Percentiles rank a stretch among this genome's conserved stretches.
These are phyloP conservation scores for Lordiphosa stackelbergi DNA, from an alignment of 1,140 invertebrate species.

Conservation along the genomic window DNA sequence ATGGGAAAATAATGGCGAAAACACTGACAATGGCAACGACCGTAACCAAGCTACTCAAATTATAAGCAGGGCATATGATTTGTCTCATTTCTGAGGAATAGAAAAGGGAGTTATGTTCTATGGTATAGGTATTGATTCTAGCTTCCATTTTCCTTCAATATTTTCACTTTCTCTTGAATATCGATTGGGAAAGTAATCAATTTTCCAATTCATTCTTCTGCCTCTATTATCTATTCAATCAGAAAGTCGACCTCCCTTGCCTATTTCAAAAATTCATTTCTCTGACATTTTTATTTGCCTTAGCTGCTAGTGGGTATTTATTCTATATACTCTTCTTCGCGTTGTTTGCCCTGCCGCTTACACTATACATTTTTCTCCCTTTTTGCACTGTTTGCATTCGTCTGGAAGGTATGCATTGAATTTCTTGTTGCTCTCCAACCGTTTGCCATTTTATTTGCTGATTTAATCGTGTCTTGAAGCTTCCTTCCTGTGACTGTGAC, in stretches of 20 bases:
- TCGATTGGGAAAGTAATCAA: conserved; percentile 35
- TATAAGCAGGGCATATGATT: conserved; percentile 39
- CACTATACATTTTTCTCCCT: conserved; percentile 12
- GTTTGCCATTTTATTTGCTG: conserved; percentile 68
- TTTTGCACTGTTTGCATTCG: conserved; percentile 23
- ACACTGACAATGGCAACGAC: conserved; percentile 5
- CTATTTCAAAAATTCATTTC: conserved; percentile 1
- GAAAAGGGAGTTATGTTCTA: too few relatives aligned
- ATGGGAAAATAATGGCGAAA: conserved; percentile 20
- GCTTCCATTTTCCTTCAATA: too few relatives aligned
- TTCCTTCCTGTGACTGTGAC: conserved; percentile 59
- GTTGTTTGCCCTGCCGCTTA: background rate
- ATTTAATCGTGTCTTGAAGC: conserved; percentile 73
- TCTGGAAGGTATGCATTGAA: conserved; percentile 24
- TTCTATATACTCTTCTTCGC: background rate
- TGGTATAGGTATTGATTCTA: too few relatives aligned
- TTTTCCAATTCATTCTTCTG: conserved; percentile 30
- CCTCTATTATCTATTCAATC: conserved; percentile 57
- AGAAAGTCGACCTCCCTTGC: conserved; percentile 41
- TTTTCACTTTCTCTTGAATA: conserved; percentile 3
- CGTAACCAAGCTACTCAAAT: conserved; percentile 36
- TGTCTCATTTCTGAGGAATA: too few relatives aligned
- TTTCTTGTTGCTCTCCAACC: conserved; percentile 33
- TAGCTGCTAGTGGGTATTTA: background rate
- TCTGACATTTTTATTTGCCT: too few relatives aligned